A percentile compares a stretch with the other conserved stretches of the same genome.
Evolutionary conservation across 1,140 invertebrate species (phyloP).

Genomic region (Lerema accius): DNA sequence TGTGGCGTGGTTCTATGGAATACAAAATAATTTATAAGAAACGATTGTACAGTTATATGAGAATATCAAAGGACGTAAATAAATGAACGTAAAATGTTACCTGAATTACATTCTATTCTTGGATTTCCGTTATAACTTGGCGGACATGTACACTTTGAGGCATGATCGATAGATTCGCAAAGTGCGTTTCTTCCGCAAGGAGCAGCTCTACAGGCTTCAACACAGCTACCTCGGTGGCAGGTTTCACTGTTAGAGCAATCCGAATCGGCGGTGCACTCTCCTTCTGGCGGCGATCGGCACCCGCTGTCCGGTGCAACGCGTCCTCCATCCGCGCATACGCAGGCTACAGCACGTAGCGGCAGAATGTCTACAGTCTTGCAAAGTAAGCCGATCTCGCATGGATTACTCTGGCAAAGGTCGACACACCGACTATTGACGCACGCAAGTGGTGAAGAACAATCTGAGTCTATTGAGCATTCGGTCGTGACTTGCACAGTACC

Average conservation of each 20-base stretch:
- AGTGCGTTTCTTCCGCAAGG: slow-evolving; percentile 93
- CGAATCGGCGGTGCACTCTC: slow-evolving; percentile 87
- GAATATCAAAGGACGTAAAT: too few species aligned
- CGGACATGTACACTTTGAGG: slow-evolving; percentile 90
- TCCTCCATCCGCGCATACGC: slow-evolving; percentile 87
- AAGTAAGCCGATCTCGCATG: slow-evolving; percentile 89
- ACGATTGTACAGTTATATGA: too few species aligned
- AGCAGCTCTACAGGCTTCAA: slow-evolving; percentile 90
- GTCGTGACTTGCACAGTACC: slow-evolving; percentile 68
- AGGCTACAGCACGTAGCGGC: slow-evolving; percentile 91
- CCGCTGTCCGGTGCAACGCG: slow-evolving; percentile 84
- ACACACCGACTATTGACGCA: slow-evolving; percentile 91
- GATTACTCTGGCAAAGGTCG: slow-evolving; percentile 88
- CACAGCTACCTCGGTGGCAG: slow-evolving; percentile 89
- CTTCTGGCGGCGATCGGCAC: slow-evolving; percentile 77
- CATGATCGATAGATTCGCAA: slow-evolving; percentile 89
- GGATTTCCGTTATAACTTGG: slow-evolving; percentile 92
- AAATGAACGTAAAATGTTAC: too few species aligned
- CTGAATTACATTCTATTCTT: slow-evolving; percentile 89
- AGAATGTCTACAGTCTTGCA: slow-evolving; percentile 91
- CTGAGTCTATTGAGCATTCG: slow-evolving; percentile 89
- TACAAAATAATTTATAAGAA: slow-evolving; percentile 20
- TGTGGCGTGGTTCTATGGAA: slow-evolving; percentile 78
- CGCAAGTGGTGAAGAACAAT: slow-evolving; percentile 88
- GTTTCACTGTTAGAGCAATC: slow-evolving; percentile 89